phyloP scores from a whole-genome alignment of 2,113 vertebrate species.

The Gymnocephalus cernua region DNA sequence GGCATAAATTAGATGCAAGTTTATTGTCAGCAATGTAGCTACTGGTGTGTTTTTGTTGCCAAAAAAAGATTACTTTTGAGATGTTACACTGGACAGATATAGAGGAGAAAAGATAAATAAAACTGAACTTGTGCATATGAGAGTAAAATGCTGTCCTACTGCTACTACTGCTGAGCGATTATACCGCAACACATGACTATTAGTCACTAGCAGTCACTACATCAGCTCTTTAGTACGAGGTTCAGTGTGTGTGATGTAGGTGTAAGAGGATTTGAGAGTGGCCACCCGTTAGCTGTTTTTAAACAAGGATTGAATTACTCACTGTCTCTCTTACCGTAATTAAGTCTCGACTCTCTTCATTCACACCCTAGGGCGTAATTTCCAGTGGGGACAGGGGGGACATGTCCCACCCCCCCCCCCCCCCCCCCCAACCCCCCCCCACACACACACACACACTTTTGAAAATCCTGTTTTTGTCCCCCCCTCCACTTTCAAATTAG shows the following conservation, averaged over 20 bases:
- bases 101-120: background rate
- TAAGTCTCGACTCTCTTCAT: conserved; percentile 3
- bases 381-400: no score
- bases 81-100: background rate
- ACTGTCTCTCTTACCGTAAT: conserved; percentile 8
- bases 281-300: background rate
- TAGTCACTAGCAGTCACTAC: conserved; percentile 1
- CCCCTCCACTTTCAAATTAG: no score
- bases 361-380: no score
- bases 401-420: no score
- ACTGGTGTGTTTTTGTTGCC: conserved; percentile 8
- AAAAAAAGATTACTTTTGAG: conserved; percentile 9
- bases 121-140: background rate
- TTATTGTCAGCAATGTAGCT: conserved; percentile 30
- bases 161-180: background rate
- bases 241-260: background rate
- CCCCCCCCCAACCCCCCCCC: no score
- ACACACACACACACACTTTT: no score
- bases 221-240: background rate
- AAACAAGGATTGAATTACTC: conserved; percentile 12
- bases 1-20: conserved; percentile 14
- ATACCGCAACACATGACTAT: background rate
- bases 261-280: conserved; percentile 18
- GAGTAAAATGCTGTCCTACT: background rate
- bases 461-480: no score